Evolutionary conservation across 2,797 vertebrate genomes (phyloP).

Genomic region (Caiman crocodilus): DNA sequence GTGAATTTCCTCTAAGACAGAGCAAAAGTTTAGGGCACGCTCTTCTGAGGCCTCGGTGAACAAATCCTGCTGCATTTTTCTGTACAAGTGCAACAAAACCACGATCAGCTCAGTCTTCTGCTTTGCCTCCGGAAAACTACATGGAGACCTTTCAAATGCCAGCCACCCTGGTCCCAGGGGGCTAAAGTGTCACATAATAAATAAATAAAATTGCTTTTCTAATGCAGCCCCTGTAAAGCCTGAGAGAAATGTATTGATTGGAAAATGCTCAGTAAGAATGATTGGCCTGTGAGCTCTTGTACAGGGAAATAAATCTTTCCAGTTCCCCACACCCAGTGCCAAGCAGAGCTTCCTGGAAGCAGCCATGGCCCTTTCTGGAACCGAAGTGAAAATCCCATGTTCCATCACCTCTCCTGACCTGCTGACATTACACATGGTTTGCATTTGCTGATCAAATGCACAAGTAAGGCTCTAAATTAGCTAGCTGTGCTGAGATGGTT

Average conservation of each 20-base stretch:
- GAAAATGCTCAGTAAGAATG: conserved; percentile 71
- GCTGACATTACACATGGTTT: conserved; percentile 75
- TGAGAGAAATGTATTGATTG: conserved; percentile 78
- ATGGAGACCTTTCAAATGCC: conserved; percentile 15
- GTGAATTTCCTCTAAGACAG: neutral
- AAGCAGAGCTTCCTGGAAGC: conserved; percentile 83
- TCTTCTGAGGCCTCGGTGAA: neutral
- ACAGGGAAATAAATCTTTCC: conserved; percentile 81
- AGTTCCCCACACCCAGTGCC: conserved; percentile 66
- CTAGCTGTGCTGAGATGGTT: conserved; percentile 64
- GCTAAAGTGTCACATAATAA: conserved; percentile 23
- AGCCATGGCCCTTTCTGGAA: conserved; percentile 80
- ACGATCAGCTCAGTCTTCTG: neutral
- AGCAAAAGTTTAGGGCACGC: neutral
- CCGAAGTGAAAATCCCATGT: conserved; percentile 70
- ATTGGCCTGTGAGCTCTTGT: conserved; percentile 68
- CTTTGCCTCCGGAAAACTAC: neutral
- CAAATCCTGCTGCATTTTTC: neutral
- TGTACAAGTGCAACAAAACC: neutral
- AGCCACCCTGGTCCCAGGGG: neutral
- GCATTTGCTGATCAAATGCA: conserved; percentile 79
- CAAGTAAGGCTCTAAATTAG: conserved; percentile 74
- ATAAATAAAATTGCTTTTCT: conserved; percentile 73
- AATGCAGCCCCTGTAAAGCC: conserved; percentile 77
- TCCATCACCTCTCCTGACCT: conserved; percentile 73